phyloP scores from a whole-genome alignment of 2,797 vertebrate genomes.

The Leptodactylus fallax region DNA sequence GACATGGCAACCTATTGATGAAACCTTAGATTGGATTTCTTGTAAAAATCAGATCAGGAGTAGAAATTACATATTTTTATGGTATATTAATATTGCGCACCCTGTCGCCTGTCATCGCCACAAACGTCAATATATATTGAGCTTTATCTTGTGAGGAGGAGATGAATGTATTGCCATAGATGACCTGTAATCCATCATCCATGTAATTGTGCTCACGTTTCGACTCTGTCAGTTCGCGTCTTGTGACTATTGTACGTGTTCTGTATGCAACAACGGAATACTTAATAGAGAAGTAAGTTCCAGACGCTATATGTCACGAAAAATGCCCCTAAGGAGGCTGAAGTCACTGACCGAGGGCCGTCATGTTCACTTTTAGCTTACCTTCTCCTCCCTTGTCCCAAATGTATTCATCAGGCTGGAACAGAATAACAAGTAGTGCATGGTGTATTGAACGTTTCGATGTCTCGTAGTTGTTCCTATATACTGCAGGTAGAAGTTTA shows the following conservation, averaged over 20 bases:
- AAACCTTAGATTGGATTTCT: background rate
- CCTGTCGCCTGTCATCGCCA: no score
- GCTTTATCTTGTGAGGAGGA: no score
- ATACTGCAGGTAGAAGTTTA: background rate
- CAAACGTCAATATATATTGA: no score
- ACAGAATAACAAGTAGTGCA: background rate
- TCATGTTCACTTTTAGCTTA: background rate
- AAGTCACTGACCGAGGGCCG: background rate
- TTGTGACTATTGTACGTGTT: background rate
- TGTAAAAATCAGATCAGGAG: no score
- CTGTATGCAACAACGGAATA: background rate
- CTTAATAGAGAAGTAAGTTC: background rate
- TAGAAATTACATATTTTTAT: no score
- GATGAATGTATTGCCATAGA: background rate
- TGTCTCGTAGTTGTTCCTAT: background rate
- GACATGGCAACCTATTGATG: background rate
- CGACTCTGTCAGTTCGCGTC: background rate
- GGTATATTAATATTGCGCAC: no score
- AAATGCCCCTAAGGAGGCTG: background rate
- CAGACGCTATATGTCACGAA: background rate
- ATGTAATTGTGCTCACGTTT: background rate
- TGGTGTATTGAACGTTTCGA: background rate
- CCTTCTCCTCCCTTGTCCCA: constrained; percentile 7
- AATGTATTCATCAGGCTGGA: background rate
- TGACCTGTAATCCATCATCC: background rate